Conservation (phyloP, 2,113 vertebrate species). For the Elachura formosa region DNA sequence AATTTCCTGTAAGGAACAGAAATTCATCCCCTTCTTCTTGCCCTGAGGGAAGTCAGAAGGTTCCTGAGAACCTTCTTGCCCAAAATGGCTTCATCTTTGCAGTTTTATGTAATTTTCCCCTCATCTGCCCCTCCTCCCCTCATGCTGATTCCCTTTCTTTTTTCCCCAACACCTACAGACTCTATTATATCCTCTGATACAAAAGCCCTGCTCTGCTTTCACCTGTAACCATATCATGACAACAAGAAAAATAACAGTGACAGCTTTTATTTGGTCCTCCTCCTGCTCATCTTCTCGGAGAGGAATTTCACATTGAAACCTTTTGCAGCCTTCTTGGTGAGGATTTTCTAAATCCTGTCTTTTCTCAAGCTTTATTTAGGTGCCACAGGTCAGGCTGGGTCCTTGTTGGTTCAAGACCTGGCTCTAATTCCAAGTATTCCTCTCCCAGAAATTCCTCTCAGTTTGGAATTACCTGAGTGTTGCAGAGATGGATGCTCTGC, state of each 20-base stretch:
- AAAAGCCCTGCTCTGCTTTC: conserved; percentile 11
- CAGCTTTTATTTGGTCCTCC: conserved; percentile 18
- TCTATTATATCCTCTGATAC: conserved; percentile 21
- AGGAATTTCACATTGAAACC: not conserved
- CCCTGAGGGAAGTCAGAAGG: not conserved
- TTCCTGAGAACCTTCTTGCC: not conserved
- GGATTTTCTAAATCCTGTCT: not conserved
- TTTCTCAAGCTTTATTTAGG: not conserved
- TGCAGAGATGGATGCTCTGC: not conserved
- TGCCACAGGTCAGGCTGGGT: not conserved
- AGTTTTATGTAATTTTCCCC: conserved; percentile 15
- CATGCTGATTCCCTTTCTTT: not conserved
- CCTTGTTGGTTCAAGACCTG: not conserved
- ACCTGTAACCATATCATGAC: not conserved
- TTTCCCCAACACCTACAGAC: conserved; percentile 24
- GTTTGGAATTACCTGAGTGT: not conserved
- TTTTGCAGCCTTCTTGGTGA: not conserved
- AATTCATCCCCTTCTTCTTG: not conserved
- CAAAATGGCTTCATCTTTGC: not conserved
- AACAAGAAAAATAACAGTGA: conserved; percentile 24
- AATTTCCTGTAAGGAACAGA: not conserved
- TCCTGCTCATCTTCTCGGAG: not conserved
- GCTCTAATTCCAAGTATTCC: not conserved
- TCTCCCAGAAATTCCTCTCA: not conserved
- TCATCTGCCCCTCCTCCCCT: not conserved